Percentiles rank a stretch among this genome's conserved stretches.
These are phyloP conservation scores for Lymantria monacha DNA, from an alignment of 2,888 invertebrate species.

Conservation along the genomic window DNA sequence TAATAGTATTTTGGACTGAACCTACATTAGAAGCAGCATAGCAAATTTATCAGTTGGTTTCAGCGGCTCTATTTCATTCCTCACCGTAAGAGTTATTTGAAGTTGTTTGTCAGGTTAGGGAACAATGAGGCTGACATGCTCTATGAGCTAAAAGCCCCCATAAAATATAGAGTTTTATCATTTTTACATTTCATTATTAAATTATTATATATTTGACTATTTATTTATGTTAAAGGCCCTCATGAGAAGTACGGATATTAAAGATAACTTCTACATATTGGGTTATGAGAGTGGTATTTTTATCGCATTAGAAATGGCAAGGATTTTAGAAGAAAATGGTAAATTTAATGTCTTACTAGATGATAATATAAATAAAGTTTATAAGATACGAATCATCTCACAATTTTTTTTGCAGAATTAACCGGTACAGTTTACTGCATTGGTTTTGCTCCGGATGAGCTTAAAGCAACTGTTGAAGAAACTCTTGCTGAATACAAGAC, in stretches of 20 bases:
- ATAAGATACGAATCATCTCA: background rate
- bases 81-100: no score
- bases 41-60: no score
- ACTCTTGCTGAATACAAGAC: slow-evolving; percentile 21
- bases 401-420: slow-evolving; percentile 39
- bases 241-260: slow-evolving; percentile 16
- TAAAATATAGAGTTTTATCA: no score
- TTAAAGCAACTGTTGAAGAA: slow-evolving; percentile 28
- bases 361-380: background rate
- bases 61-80: no score
- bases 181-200: no score
- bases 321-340: slow-evolving; percentile 53
- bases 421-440: slow-evolving; percentile 52
- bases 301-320: slow-evolving; percentile 51
- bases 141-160: no score
- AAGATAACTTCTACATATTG: slow-evolving; percentile 46
- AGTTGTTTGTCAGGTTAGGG: no score
- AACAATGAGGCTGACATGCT: no score
- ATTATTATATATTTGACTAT: no score
- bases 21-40: no score
- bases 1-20: no score
- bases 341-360: background rate
- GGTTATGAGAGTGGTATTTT: slow-evolving; percentile 54
- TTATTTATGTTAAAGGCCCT: slow-evolving; percentile 10
- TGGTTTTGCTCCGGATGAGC: slow-evolving; percentile 47